phyloP scores from a whole-genome alignment of 1,140 invertebrate genomes.

The Drosophila albomicans region DNA sequence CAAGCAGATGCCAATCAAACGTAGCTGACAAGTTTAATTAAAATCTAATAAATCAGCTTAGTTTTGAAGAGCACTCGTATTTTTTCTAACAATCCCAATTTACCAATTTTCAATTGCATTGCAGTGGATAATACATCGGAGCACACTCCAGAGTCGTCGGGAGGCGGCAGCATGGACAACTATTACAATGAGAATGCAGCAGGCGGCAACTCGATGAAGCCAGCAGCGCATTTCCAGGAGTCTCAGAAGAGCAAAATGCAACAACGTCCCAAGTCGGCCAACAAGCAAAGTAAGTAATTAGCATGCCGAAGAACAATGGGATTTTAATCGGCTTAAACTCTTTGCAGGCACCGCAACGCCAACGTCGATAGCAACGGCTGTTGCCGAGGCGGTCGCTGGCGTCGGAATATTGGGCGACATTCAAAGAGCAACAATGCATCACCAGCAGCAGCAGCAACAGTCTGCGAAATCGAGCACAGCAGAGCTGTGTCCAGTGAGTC shows the following conservation, averaged over 20 bases:
- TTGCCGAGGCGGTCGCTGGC: constrained; percentile 58
- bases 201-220: neutral
- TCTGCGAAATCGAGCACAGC: neutral
- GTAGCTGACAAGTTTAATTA: no score
- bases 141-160: constrained; percentile 23
- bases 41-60: no score
- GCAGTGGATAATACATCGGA: constrained; percentile 70
- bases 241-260: constrained; percentile 32
- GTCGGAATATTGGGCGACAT: constrained; percentile 46
- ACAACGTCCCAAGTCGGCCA: constrained; percentile 67
- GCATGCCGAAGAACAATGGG: neutral
- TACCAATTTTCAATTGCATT: constrained; percentile 1
- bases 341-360: constrained; percentile 65
- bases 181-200: constrained; percentile 18
- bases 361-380: constrained; percentile 70
- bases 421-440: constrained; percentile 4
- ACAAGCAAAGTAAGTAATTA: constrained; percentile 65
- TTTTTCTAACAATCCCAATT: no score
- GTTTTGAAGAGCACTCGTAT: no score
- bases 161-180: neutral
- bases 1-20: no score
- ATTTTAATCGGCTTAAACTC: neutral
- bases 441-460: constrained; percentile 9
- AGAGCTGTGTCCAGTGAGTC: neutral
- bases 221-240: constrained; percentile 59